Base-by-base conservation (phyloP, 2,797 vertebrate genomes). In the Gobio occitaniae region DNA sequence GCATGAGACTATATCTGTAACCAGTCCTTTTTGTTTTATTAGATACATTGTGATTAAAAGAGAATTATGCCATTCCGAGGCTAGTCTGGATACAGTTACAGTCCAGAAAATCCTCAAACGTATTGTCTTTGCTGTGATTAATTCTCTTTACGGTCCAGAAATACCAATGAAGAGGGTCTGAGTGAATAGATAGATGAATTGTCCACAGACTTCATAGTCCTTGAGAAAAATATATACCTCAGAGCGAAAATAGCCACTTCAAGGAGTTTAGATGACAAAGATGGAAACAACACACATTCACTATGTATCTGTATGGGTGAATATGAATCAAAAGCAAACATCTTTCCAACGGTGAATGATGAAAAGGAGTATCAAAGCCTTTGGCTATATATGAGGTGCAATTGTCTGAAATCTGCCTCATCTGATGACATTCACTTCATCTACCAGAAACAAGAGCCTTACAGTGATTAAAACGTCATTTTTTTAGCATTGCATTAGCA, bases 381-480 rank as follows among this genome's bases (percentile, higher is more conserved):
- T 38, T 74, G 17, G 54, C 54, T 83, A 25, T 52, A 25, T 52
- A 50, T 13, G 56, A 59, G 12, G 81, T 19, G 71, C 47, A 50
- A 9, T 61, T 82, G 44, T 63, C 52, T 50, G 13, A 75, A 83
- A 82, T 44, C 29, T 41, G 50, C 63, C 56, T 65, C 63, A 19
- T 77, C 59, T 76, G 65, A 77, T 77, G 32, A 74, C 44, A 52
- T 50, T 36, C 54, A 82, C 25, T 74, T 82, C 25, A 50, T 74
- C 70, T 72, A 59, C 19, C 29, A n/a, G 56, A 48, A 74, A 61
- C 54, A 63, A 38, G 12, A 48, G n/a, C 61, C 36, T 61, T 16
- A 16, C 32, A 77, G 19, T 61, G 52, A 44, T 59, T 61, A 78
- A 1, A 66, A 19, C 6, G 3, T 75, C 29, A 38, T 21, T 74